A percentile compares a stretch with the other conserved stretches of the same genome.
phyloP scores from a whole-genome alignment of 2,113 vertebrate genomes.

The Sceloporus tristichus region DNA sequence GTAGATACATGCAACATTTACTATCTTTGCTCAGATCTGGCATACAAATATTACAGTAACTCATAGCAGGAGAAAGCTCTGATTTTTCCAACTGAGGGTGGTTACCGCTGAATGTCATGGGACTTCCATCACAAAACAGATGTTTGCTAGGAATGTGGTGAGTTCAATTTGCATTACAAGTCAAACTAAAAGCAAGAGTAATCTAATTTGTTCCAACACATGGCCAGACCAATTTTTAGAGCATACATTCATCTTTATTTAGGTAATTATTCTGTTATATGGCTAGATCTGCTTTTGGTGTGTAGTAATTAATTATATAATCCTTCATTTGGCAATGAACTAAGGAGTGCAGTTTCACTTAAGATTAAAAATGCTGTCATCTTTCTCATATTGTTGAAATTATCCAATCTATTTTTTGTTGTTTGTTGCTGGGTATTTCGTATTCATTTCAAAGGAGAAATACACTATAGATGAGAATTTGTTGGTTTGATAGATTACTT shows the following conservation, averaged over 20 bases:
- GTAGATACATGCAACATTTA: neutral
- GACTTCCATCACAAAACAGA: neutral
- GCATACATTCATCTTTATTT: neutral
- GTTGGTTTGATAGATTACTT: too few relatives aligned
- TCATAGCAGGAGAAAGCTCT: neutral
- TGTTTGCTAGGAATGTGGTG: too few relatives aligned
- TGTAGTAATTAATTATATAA: neutral
- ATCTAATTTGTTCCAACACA: neutral
- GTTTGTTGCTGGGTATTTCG: neutral
- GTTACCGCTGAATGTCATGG: neutral
- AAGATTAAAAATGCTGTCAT: accelerated
- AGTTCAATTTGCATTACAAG: neutral
- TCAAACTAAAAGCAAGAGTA: neutral
- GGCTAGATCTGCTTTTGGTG: too few relatives aligned
- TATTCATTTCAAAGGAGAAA: neutral
- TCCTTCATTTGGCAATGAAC: neutral
- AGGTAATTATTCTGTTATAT: too few relatives aligned
- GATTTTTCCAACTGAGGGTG: neutral
- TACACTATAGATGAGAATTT: neutral
- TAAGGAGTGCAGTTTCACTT: neutral
- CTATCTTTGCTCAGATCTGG: neutral
- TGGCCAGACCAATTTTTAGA: neutral
- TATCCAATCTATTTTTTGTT: accelerated
- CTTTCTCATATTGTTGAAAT: neutral
- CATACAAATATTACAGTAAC: neutral